Conservation (phyloP, 1,140 invertebrate genomes). For the Anagrus nilaparvatae region DNA sequence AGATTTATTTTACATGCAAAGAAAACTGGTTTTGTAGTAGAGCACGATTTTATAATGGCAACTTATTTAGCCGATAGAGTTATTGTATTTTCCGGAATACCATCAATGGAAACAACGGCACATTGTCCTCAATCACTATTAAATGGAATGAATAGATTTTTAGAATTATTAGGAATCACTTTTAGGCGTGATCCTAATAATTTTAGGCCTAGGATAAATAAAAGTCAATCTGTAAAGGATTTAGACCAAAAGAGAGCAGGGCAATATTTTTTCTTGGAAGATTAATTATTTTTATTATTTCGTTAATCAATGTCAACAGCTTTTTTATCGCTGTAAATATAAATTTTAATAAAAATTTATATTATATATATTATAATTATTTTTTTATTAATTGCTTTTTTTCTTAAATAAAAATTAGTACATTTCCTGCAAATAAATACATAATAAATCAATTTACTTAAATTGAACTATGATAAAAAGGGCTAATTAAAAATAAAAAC, state of each 20-base stretch:
- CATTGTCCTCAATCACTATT: conserved; percentile 89
- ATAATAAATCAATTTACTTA: too few relatives aligned
- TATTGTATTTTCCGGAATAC: conserved; percentile 94
- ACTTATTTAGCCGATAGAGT: conserved; percentile 98
- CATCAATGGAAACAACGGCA: conserved; percentile 80
- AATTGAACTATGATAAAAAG: too few relatives aligned
- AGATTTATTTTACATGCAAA: conserved; percentile 98
- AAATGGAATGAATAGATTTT: conserved; percentile 97
- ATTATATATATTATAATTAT: too few relatives aligned
- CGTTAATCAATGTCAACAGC: too few relatives aligned
- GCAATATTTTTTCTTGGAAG: conserved; percentile 98
- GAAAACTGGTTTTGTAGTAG: conserved; percentile 98
- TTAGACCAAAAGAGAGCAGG: conserved; percentile 93
- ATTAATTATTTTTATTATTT: too few relatives aligned
- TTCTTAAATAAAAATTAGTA: too few relatives aligned
- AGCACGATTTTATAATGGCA: conserved; percentile 99
- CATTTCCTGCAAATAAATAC: too few relatives aligned
- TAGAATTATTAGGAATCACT: conserved; percentile 94
- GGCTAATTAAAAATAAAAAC: too few relatives aligned
- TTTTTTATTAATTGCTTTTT: too few relatives aligned
- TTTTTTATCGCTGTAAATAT: too few relatives aligned
- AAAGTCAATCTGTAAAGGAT: conserved; percentile 94
- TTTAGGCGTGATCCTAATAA: conserved; percentile 98
- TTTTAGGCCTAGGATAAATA: conserved; percentile 97
- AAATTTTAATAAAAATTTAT: too few relatives aligned